A percentile compares a stretch with the other conserved stretches of the same genome.
Conservation (phyloP, 2,113 vertebrate species). For the Tylochromis polylepis region DNA sequence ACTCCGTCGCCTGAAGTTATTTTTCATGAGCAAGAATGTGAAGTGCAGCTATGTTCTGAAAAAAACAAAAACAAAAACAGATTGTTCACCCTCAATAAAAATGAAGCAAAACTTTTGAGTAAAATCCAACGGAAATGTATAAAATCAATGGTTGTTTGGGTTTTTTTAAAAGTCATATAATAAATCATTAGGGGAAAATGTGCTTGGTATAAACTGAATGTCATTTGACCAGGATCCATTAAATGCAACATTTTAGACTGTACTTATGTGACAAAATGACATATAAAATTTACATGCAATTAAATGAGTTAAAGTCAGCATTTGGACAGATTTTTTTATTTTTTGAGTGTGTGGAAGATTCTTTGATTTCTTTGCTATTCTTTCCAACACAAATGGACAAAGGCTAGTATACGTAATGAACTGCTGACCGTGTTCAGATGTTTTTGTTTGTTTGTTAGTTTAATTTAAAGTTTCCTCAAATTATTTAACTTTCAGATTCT, state of each 20-base stretch:
- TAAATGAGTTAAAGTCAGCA: neutral
- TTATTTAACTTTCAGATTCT: neutral
- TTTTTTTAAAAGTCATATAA: neutral
- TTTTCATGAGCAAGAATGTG: neutral
- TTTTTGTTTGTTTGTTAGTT: accelerated
- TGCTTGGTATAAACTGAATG: neutral
- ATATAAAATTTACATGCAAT: neutral
- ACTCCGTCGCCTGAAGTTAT: neutral
- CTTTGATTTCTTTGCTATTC: too few species aligned
- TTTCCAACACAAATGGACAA: neutral
- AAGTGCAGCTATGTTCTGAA: neutral
- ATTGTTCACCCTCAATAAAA: neutral
- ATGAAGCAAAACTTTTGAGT: neutral
- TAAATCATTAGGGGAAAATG: neutral
- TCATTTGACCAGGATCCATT: neutral
- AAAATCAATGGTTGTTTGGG: neutral
- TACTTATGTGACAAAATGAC: accelerated
- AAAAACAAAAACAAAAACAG: neutral
- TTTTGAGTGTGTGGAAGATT: neutral
- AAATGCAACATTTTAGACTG: neutral
- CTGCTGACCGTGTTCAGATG: accelerated
- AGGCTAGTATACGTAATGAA: neutral
- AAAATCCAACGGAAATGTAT: neutral
- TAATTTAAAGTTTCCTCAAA: neutral
- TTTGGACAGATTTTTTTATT: neutral